Base-by-base conservation (phyloP, 2,113 vertebrate genomes). In the Willisornis vidua region DNA sequence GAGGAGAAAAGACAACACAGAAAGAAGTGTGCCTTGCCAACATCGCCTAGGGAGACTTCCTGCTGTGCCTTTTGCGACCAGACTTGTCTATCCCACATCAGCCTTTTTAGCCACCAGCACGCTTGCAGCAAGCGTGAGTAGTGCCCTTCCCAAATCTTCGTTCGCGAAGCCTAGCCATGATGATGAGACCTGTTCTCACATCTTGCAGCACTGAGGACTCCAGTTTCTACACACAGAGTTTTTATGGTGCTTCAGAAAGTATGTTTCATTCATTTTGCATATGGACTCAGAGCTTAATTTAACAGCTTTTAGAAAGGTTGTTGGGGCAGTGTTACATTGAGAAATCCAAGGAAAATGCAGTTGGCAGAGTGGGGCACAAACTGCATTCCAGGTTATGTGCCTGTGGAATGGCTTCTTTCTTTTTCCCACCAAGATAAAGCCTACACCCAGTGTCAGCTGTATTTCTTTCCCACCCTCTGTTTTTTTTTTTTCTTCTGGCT, bases 391-490 rank as follows among this genome's bases (percentile, higher is more conserved):
- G 28, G 19, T 63, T 28, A 24, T 1, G 4, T 5, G 35, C 45
- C 23, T 16, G 35, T 7, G 31, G 43, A 74, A 75, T 28, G 23
- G 17, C 16, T 62, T 58, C 37, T 80, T 31, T 72, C 26, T 39
- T 76, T 63, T 48, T 23, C 23, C 33, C n/a, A 24, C 3, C 25
- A 62, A 4, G 13, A 1, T 11, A 54, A 79, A n/a, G 33, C 20
- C 41, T 28, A 33, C 2, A 66, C 2, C 10, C 48, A 31, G 13
- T 6, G 16, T 41, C 61, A 92, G 37, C 16, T 48, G 46, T 10
- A 9, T 4, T 22, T 51, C 24, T 37, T 70, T 70, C 7, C 1
- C 23, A 4, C 1, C 4, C 1, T 3, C 10, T 14, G 5, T 3
- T 3, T 2, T 6, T 24, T 28, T 63, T 28, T 15, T 4, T 41